Base-by-base conservation (phyloP, 2,797 vertebrate genomes). In the Sparus aurata region DNA sequence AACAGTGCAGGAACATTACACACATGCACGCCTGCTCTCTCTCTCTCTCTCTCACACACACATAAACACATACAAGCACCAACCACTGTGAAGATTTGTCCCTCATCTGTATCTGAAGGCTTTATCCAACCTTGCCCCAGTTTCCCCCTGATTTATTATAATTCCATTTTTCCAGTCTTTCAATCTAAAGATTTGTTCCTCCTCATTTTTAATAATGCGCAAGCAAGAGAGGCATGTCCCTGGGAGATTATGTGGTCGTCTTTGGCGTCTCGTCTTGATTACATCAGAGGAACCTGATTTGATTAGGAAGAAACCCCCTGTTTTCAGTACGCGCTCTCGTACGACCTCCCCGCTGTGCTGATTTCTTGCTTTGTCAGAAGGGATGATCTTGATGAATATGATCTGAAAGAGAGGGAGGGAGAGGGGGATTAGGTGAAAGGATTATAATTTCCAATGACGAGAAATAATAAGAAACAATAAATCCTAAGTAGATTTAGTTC, bases 401-500 rank as follows among this genome's bases (percentile, higher is more conserved):
- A 94, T 93, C 92, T 93, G 86, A 90, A 86, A 89, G 75, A 79
- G 82, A 83, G 89, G 90, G 89, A 82, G 91, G 90, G 80, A 79
- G 77, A 68, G 75, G 79, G 76, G 92, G 95, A 94, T 94, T 94
- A 93, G 92, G 88, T 91, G 89, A 93, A 87, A 72, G 91, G 93
- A 95, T 95, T 96, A 94, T 93, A 83, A 92, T 94, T 94, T 92
- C 77, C 88, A 91, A 92, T 94, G 92, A 94, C 64, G 90, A 93
- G 90, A 93, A 94, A 94, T 94, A 92, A 94, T 93, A 95, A 95
- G 94, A 93, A 95, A 94, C 93, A 91, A 93, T 94, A 94, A 94
- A 94, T 92, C 92, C 89, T 94, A 94, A 94, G 89, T 95, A 95
- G 95, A 95, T 95, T 95, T 95, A 93, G 92, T 93, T 94, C 92